Evolutionary conservation across 2,888 invertebrate species (phyloP).

Genomic region (Drosophila trichaetosa): DNA sequence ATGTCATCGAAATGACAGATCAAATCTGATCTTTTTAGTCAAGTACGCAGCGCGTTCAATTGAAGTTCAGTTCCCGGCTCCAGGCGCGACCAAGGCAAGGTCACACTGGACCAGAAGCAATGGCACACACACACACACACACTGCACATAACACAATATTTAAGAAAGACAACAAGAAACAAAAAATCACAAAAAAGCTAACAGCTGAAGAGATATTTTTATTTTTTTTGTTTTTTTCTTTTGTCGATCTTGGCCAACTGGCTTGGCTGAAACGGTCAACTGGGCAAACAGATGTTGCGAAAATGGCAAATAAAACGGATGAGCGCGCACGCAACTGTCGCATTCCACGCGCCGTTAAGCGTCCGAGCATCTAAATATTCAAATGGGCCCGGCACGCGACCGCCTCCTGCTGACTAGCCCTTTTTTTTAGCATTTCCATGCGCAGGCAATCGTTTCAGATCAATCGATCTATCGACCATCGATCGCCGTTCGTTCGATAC

Average conservation of each 20-base stretch:
- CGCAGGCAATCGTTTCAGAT: constrained; percentile 7
- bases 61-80: constrained; percentile 19
- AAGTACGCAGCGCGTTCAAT: constrained; percentile 6
- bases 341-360: constrained; percentile 51
- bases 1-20: constrained; percentile 13
- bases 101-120: constrained; percentile 14
- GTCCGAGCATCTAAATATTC: constrained; percentile 24
- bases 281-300: constrained; percentile 69
- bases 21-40: not conserved
- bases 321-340: constrained; percentile 46
- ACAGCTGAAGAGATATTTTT: constrained; percentile 16
- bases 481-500: constrained; percentile 41
- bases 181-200: constrained; percentile 5
- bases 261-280: constrained; percentile 21
- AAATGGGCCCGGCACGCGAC: constrained; percentile 28
- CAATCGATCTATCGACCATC: constrained; percentile 56
- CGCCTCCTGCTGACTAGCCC: constrained; percentile 22
- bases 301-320: constrained; percentile 62
- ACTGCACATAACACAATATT: not conserved
- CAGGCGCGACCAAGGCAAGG: constrained; percentile 20
- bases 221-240: not conserved
- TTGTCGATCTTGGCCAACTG: not conserved
- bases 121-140: not conserved
- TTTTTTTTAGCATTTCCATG: constrained; percentile 14
- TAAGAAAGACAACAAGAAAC: not conserved